These are phyloP conservation scores for Cyclina sinensis DNA, from an alignment of 1,140 invertebrate species.

Conservation along the genomic window DNA sequence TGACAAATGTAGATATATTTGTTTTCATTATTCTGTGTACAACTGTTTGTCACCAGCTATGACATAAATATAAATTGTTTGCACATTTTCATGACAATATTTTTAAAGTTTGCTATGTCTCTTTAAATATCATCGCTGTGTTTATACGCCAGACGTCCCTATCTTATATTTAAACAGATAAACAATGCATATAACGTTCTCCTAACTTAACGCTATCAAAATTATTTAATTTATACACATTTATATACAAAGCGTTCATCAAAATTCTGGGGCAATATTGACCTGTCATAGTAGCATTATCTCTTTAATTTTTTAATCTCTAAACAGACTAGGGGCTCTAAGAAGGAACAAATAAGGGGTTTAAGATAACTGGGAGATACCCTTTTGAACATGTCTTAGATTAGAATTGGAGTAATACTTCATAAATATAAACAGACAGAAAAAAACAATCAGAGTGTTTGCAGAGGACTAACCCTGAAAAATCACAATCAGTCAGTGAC, in stretches of 20 bases:
- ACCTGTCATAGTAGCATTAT: conserved; percentile 39
- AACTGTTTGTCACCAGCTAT: too few species aligned
- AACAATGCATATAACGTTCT: neutral
- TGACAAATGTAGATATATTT: too few species aligned
- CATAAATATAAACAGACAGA: neutral
- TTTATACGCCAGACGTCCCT: neutral
- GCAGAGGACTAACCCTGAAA: too few species aligned
- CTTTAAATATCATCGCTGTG: neutral
- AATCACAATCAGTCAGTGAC: too few species aligned
- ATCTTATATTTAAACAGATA: conserved; percentile 3
- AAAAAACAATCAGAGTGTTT: neutral
- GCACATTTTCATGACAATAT: neutral
- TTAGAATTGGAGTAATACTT: conserved; percentile 1
- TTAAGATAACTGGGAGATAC: conserved; percentile 41
- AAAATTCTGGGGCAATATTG: conserved; percentile 33
- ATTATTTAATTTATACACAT: neutral
- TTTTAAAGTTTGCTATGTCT: conserved; percentile 28
- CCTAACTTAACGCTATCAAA: conserved; percentile 24
- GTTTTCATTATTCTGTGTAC: too few species aligned
- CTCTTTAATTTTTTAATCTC: conserved; percentile 38
- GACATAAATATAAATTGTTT: conserved; percentile 28
- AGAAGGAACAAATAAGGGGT: conserved; percentile 61
- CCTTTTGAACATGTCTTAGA: neutral
- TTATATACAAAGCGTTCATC: neutral
- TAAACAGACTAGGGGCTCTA: conserved; percentile 12